Evolutionary conservation across 2,113 vertebrate genomes (phyloP).

Genomic region (Coracopsis vasa): DNA sequence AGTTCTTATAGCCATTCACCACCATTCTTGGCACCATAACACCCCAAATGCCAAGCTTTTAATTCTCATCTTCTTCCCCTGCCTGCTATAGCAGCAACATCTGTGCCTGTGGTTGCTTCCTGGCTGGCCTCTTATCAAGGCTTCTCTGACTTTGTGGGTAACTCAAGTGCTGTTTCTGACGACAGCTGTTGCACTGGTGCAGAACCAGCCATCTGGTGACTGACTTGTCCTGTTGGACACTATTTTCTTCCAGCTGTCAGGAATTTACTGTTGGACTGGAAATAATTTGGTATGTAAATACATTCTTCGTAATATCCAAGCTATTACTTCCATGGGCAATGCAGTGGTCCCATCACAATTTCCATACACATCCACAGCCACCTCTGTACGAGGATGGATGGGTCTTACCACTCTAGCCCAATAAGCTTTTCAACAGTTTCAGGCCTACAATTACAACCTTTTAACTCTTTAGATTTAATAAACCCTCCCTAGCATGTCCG

Average conservation of each 20-base stretch:
- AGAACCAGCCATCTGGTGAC: constrained; percentile 46
- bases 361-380: neutral
- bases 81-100: neutral
- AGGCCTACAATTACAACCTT: neutral
- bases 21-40: neutral
- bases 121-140: constrained; percentile 52
- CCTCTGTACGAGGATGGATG: neutral
- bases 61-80: constrained; percentile 17
- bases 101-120: constrained; percentile 1
- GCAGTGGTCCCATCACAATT: neutral
- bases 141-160: neutral
- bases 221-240: constrained; percentile 43
- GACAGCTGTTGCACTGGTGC: constrained; percentile 42
- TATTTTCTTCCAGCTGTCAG: constrained; percentile 40
- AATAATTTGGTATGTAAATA: constrained; percentile 62
- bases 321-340: neutral
- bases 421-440: neutral
- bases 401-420: neutral
- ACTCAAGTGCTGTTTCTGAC: constrained; percentile 36
- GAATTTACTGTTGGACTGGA: constrained; percentile 28
- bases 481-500: neutral
- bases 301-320: neutral
- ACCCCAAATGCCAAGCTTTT: constrained; percentile 27
- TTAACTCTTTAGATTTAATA: neutral
- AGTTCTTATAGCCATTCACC: neutral